Evolutionary conservation across 2,797 vertebrate genomes (phyloP).

Genomic region (Tolypeutes matacus): DNA sequence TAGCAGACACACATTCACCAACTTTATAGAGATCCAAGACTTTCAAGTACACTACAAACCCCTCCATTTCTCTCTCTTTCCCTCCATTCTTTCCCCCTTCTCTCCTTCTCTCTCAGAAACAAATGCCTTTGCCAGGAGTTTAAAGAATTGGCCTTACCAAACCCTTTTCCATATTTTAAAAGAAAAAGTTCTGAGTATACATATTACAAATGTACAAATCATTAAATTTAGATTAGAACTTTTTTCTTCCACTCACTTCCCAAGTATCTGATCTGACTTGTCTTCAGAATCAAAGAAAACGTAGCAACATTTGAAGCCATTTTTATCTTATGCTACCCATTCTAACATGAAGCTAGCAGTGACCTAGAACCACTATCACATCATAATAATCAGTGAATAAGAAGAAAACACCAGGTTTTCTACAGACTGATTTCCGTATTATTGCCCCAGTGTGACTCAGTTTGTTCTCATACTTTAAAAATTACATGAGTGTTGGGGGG

Average conservation of each 20-base stretch:
- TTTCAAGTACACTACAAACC: background rate
- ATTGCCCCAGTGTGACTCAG: background rate
- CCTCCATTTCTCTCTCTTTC: background rate
- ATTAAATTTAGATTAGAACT: constrained; percentile 34
- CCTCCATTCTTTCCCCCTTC: too few relatives aligned
- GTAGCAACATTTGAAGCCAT: background rate
- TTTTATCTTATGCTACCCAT: background rate
- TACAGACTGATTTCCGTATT: background rate
- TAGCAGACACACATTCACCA: background rate
- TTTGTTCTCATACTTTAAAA: background rate
- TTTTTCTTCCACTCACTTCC: background rate
- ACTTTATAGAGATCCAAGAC: background rate
- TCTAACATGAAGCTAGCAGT: background rate
- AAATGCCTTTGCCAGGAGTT: background rate
- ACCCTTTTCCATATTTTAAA: background rate
- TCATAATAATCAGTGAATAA: background rate
- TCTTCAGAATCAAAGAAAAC: background rate
- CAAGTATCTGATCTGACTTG: constrained; percentile 31
- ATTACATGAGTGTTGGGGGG: background rate
- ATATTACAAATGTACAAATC: background rate
- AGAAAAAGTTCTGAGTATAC: background rate
- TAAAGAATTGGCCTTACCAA: background rate
- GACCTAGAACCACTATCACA: background rate
- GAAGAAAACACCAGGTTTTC: background rate
- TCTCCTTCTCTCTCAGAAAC: background rate